Evolutionary conservation across 2,888 invertebrate genomes (phyloP), one percentile per base, ranked within the genome.

Genomic region (Rotaria macrura): DNA sequence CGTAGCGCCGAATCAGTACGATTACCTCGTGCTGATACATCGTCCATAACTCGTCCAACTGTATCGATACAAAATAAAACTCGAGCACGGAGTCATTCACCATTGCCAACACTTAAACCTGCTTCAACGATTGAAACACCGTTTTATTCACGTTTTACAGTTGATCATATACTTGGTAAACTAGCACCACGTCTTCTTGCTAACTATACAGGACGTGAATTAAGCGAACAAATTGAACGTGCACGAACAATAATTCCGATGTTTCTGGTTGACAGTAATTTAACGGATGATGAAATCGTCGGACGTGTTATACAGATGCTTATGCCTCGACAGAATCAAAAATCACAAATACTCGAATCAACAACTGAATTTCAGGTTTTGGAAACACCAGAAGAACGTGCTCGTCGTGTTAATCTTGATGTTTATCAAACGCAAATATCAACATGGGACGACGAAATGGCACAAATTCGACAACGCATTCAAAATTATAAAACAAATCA

Each of bases 1-100:
- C 79, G 40, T 79, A 79, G 79, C n/a, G 79, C 79, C 5, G 79
- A 79, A 25, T 79, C 79, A 79, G 25, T 79, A 79, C 79, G 79
- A 25, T 43, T 43, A 79, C 79, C 43, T n/a, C 43, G 40, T n/a
- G 4, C 43, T 1, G 43, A 79, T 25, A n/a, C n/a, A 12, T 10
- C 79, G 43, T 20, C 23, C 2, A 79, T 43, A 43, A 43, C 14
- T 5, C 79, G 79, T 43, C 7, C 79, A 79, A 79, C 79, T 3
- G n/a, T 79, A 43, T 79, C 79, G 9, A 79, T 43, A 3, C 43
- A 79, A 79, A 25, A 79, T 79, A 79, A 79, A 43, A 25, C 43
- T 43, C 40, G 79, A n/a, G 43, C 79, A 43, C 40, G 79, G 25
- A 79, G 79, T n/a, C 79, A 79, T 79, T 79, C 79, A 43, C 79